A percentile compares a stretch with the other conserved stretches of the same genome.
Evolutionary conservation across 2,797 vertebrate species (phyloP).

Genomic region (Delichon dasypus): DNA sequence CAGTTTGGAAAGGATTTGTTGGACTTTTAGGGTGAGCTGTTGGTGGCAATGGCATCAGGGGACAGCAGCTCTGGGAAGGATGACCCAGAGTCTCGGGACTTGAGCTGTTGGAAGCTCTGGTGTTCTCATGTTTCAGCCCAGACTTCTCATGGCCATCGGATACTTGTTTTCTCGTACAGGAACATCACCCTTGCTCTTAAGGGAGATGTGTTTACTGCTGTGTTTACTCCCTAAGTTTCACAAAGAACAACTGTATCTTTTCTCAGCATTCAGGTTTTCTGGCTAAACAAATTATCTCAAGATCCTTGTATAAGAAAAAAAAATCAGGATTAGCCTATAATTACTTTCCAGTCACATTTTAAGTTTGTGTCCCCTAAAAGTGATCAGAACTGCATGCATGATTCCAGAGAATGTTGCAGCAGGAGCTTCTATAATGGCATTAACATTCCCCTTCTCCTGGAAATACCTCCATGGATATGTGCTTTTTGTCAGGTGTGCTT

Average conservation of each 20-base stretch:
- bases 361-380: not conserved
- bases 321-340: not conserved
- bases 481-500: not conserved
- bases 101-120: not conserved
- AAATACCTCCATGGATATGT: not conserved
- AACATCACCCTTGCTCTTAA: constrained; percentile 38
- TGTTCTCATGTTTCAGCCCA: constrained; percentile 48
- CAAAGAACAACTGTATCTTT: not conserved
- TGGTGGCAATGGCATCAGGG: not conserved
- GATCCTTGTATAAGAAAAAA: not conserved
- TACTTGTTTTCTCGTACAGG: constrained; percentile 33
- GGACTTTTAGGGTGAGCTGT: not conserved
- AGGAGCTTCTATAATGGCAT: not conserved
- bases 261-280: not conserved
- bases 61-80: not conserved
- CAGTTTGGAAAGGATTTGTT: not conserved
- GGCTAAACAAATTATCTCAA: not conserved
- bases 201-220: constrained; percentile 37
- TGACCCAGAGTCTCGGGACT: not conserved
- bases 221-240: constrained; percentile 32
- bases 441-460: not conserved
- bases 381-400: not conserved
- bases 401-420: not conserved
- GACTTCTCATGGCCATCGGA: constrained; percentile 37
- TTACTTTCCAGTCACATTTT: not conserved